A percentile compares a stretch with the other conserved stretches of the same genome.
Evolutionary conservation across 2,113 vertebrate genomes (phyloP).

Genomic region (Scopus umbretta): DNA sequence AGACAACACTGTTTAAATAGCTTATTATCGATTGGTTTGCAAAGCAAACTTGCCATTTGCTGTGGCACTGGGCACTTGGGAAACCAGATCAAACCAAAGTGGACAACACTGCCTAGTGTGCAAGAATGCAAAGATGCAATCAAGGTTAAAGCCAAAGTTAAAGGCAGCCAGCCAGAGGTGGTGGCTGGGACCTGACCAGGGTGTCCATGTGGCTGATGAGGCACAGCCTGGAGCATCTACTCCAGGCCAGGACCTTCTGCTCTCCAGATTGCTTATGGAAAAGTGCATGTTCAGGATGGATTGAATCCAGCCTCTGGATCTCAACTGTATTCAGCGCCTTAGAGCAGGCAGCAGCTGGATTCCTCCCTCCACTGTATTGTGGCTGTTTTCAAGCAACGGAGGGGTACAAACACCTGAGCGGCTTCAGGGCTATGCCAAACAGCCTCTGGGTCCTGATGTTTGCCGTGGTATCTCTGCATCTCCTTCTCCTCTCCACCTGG

Average conservation of each 20-base stretch:
- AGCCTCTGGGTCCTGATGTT: background rate
- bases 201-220: background rate
- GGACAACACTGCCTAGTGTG: background rate
- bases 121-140: background rate
- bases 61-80: background rate
- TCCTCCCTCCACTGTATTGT: background rate
- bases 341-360: background rate
- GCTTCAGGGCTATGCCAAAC: background rate
- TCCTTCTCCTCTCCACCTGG: background rate
- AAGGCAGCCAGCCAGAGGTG: background rate
- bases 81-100: background rate
- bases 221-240: background rate
- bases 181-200: background rate
- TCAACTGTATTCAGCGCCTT: background rate
- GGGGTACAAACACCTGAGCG: too few relatives aligned
- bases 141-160: background rate
- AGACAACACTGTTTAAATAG: background rate
- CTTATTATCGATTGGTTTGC: background rate
- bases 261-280: background rate
- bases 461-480: background rate
- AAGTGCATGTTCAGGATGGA: background rate
- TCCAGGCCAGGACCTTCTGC: background rate
- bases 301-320: background rate
- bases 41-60: background rate
- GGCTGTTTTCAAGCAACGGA: background rate